Percentiles rank a stretch among this genome's conserved stretches.
Evolutionary conservation across 2,797 vertebrate genomes (phyloP).

Genomic region (Ambastaia sidthimunki): DNA sequence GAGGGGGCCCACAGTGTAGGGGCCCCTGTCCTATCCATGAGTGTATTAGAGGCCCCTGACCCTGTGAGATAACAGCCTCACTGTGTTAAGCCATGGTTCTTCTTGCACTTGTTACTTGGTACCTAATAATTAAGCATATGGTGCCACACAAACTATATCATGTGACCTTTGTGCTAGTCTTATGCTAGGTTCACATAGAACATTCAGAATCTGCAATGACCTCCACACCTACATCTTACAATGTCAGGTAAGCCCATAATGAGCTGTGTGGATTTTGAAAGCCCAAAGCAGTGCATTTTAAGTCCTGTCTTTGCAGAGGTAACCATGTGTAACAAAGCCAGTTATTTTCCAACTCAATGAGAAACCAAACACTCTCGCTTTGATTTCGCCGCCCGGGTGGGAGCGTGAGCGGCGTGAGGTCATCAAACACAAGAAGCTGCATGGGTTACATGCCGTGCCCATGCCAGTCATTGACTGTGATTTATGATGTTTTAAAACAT

Average conservation of each 20-base stretch:
- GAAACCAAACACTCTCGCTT: slow-evolving; percentile 31
- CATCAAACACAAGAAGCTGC: slow-evolving; percentile 38
- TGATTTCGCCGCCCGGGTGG: slow-evolving; percentile 24
- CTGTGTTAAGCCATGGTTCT: too few relatives aligned
- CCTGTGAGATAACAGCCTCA: not conserved
- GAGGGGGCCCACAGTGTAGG: not conserved
- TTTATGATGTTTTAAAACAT: not conserved
- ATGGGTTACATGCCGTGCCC: not conserved
- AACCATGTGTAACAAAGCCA: slow-evolving; percentile 44
- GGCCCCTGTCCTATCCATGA: not conserved
- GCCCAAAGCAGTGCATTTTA: slow-evolving; percentile 1
- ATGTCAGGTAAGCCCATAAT: slow-evolving; percentile 10
- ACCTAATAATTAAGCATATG: not conserved
- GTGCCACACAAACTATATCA: not conserved
- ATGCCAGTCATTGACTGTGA: slow-evolving; percentile 7
- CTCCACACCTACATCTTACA: slow-evolving; percentile 22
- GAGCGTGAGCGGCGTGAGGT: slow-evolving; percentile 10
- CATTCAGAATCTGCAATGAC: slow-evolving; percentile 1
- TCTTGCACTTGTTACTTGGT: too few relatives aligned
- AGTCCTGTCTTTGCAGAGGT: slow-evolving; percentile 10
- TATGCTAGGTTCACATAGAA: not conserved
- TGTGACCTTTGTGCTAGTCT: not conserved
- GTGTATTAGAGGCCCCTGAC: not conserved
- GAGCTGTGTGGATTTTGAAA: slow-evolving; percentile 30
- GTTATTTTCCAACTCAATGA: slow-evolving; percentile 26